Evolutionary conservation across 30 jellyfish, hydroid and myxozoan genomes (phyloP).

Genomic region (Sanderia malayensis): DNA sequence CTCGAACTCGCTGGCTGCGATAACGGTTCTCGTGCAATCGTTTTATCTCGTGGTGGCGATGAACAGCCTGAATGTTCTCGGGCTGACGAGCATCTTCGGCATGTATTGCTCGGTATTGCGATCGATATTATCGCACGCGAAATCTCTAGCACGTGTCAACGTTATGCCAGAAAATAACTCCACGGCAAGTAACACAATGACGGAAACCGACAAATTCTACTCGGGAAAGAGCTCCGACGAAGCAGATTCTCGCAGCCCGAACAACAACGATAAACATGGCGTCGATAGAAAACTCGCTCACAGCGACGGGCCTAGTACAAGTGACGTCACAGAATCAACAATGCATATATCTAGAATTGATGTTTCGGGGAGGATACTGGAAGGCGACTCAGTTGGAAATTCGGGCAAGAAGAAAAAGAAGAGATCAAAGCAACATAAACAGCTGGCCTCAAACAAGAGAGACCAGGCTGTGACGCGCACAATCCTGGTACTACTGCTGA

Average conservation of each 20-base stretch:
- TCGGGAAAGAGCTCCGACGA: not conserved
- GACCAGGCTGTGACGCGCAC: constrained; percentile 27
- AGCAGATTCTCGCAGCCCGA: not conserved
- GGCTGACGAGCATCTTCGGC: constrained; percentile 22
- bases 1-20: constrained; percentile 23
- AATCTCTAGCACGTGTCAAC: constrained; percentile 18
- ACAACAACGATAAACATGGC: not conserved
- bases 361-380: not conserved
- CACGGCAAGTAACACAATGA: not conserved
- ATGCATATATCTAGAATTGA: not conserved
- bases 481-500: constrained; percentile 19
- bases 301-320: not conserved
- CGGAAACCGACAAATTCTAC: not conserved
- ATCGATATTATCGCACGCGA: constrained; percentile 11
- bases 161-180: not conserved
- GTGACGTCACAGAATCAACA: not conserved
- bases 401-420: not conserved
- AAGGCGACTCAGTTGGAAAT: not conserved
- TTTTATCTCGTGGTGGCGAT: constrained; percentile 25
- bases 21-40: constrained; percentile 10
- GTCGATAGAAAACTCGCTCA: too few relatives aligned
- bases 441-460: constrained; percentile 9
- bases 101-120: constrained; percentile 7
- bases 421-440: not conserved
- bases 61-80: constrained; percentile 8